These are phyloP conservation scores for Sylvilagus bachmani DNA, from an alignment of 2,113 vertebrate genomes.

Conservation along the genomic window DNA sequence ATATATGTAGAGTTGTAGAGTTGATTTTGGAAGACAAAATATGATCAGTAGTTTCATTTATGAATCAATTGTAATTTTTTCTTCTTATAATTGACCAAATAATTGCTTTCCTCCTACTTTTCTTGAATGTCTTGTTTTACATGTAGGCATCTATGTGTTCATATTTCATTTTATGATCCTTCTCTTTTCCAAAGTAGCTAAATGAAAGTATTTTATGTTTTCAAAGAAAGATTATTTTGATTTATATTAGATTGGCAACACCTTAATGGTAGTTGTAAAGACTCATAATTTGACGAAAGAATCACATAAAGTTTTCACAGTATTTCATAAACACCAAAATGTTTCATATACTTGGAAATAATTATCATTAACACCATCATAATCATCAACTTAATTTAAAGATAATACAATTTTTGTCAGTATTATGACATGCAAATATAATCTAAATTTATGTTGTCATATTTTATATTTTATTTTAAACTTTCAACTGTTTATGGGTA, in stretches of 20 bases:
- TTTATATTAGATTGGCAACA: background rate
- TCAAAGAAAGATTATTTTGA: constrained; percentile 8
- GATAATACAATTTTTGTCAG: background rate
- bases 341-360: background rate
- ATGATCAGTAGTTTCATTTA: background rate
- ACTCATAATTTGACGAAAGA: background rate
- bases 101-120: background rate
- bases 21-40: background rate
- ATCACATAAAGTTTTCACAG: background rate
- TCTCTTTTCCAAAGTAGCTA: background rate
- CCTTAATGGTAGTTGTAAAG: background rate
- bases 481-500: background rate
- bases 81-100: background rate
- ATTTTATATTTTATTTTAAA: constrained; percentile 34
- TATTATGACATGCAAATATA: background rate
- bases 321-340: background rate
- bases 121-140: background rate
- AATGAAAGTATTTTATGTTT: constrained; percentile 18
- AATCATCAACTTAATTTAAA: constrained; percentile 29
- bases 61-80: background rate
- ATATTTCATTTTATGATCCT: background rate
- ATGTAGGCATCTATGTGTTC: background rate
- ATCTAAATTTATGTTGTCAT: constrained; percentile 52
- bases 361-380: background rate
- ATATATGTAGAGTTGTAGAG: too few relatives aligned